Base-by-base conservation (phyloP, 30 jellyfish, hydroid and myxozoan genomes). In the Hydractinia echinata region DNA sequence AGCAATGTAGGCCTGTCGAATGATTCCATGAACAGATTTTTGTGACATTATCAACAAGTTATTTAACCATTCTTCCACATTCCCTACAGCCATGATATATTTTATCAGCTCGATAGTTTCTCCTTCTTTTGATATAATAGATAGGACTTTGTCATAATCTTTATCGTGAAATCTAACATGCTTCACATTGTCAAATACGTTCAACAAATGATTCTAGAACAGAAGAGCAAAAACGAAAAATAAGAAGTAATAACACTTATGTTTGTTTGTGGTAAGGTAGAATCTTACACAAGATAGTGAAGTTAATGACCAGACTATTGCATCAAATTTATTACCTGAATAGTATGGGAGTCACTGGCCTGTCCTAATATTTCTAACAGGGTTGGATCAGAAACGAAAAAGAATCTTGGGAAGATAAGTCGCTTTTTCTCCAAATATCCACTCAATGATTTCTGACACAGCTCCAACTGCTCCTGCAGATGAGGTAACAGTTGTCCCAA, bases 401-500 rank as follows among this genome's bases (percentile, higher is more conserved):
- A 89, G 64, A 89, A 89, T 70, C 97, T 85, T 19, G 97, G 97
- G 54, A 89, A 89, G 18, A 89, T 89, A 8, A 89, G 84, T 55
- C 97, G 90, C 87, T 89, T 89, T 86, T 89, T 89, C 72, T 89
- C 97, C 82, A 89, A 76, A 52, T 89, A 89, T 88, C 96, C 96
- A 30, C 95, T 83, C 49, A 89, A 83, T 16, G 96, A 89, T 79
- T 89, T 89, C 61, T 89, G 96, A 74, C 96, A 89, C 4, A 89
- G 83, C 70, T 89, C 96, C 54, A 89, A 89, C 66, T 89, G 96
- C 66, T 89, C 96, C 84, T 73, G 78, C 51, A 83, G 81, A 77
- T 89, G 96, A 0, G 96, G 96, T 54, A 89, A 81, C 56, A 89
- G 83, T 51, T 89, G 96, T 0, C 84, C 83, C 72, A 89, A 70